These are phyloP conservation scores for Drosophila kohkoa DNA, from an alignment of 1,140 invertebrate genomes.

Conservation along the genomic window DNA sequence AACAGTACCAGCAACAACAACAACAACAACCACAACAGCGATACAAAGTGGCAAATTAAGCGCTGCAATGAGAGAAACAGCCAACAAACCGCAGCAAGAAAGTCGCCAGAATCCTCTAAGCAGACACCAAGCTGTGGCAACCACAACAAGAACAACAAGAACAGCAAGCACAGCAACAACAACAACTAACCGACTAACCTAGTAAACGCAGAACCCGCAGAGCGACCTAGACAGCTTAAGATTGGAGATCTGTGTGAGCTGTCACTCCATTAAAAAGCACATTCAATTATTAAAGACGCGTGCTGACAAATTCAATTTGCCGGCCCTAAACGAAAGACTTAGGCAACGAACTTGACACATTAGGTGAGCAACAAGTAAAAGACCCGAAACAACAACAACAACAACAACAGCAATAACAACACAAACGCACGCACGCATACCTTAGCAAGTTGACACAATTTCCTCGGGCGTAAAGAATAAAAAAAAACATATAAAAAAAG, in stretches of 20 bases:
- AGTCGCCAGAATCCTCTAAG: slow-evolving; percentile 72
- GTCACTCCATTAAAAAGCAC: slow-evolving; percentile 20
- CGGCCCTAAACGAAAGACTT: slow-evolving; percentile 78
- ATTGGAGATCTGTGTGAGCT: slow-evolving; percentile 11
- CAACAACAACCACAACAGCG: slow-evolving; percentile 25
- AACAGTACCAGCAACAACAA: slow-evolving; percentile 19
- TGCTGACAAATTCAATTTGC: slow-evolving; percentile 55
- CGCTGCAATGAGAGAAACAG: slow-evolving; percentile 61
- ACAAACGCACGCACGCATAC: slow-evolving; percentile 47
- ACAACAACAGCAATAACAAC: slow-evolving; percentile 16
- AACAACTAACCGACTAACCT: slow-evolving; percentile 82
- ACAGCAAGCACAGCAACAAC: slow-evolving; percentile 56
- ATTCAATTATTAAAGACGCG: slow-evolving; percentile 34
- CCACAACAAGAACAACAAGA: slow-evolving; percentile 58
- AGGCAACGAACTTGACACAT: slow-evolving; percentile 62
- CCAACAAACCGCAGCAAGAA: slow-evolving; percentile 55
- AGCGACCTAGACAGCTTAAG: slow-evolving; percentile 62
- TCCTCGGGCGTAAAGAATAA: slow-evolving; percentile 80
- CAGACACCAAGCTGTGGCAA: slow-evolving; percentile 31
- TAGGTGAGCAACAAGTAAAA: slow-evolving; percentile 4
- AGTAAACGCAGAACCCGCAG: slow-evolving; percentile 76
- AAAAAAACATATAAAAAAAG: slow-evolving; percentile 56
- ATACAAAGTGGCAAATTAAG: slow-evolving; percentile 45
- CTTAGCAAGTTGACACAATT: slow-evolving; percentile 76
- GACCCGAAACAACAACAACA: slow-evolving; percentile 27